Conservation (phyloP, 2,888 invertebrate genomes). For the Palloptera scutellata region DNA sequence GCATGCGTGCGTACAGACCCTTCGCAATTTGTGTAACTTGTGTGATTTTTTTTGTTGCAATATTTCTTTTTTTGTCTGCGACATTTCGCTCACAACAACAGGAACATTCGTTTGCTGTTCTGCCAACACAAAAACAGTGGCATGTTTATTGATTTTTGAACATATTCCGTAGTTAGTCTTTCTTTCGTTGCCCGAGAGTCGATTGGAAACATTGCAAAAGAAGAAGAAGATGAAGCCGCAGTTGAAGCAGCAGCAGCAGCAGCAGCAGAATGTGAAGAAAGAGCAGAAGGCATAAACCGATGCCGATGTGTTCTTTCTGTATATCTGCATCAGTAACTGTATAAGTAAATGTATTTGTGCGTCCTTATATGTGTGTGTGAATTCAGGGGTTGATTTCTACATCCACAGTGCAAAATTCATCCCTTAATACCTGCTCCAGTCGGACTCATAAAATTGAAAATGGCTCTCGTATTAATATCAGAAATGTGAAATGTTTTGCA, state of each 20-base stretch:
- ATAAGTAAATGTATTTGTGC: conserved; percentile 5
- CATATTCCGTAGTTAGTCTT: conserved; percentile 4
- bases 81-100: too few relatives aligned
- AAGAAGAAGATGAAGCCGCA: conserved; percentile 24
- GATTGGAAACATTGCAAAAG: conserved; percentile 29
- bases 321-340: background rate
- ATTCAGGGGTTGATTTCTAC: conserved; percentile 17
- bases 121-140: background rate
- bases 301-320: conserved; percentile 11
- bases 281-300: conserved; percentile 23
- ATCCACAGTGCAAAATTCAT: conserved; percentile 16
- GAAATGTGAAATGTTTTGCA: background rate
- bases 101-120: background rate
- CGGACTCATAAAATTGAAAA: conserved; percentile 7
- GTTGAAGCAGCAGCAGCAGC: background rate
- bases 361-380: background rate
- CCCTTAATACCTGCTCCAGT: conserved; percentile 29
- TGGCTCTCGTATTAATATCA: conserved; percentile 15
- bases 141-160: conserved; percentile 37
- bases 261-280: too few relatives aligned
- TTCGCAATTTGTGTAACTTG: conserved; percentile 4
- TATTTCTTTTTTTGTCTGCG: too few relatives aligned
- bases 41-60: too few relatives aligned
- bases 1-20: background rate
- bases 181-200: conserved; percentile 20